Conservation (phyloP, 2,888 invertebrate species). For the Pyralis farinalis region DNA sequence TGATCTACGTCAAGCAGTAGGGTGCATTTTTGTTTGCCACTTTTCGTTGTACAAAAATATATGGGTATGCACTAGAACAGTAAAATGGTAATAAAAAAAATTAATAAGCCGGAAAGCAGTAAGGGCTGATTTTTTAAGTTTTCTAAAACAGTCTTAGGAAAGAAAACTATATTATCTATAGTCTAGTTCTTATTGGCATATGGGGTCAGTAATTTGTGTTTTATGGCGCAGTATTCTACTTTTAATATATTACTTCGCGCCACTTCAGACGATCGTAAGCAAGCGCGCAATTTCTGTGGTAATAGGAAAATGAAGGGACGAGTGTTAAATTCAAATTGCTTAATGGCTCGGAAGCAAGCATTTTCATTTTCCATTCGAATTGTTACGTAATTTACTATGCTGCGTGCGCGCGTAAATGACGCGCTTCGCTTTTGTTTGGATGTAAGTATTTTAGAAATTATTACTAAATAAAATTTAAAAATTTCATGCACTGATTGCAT, state of each 20-base stretch:
- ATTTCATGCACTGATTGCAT: no score
- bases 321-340: constrained; percentile 79
- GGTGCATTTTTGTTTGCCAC: no score
- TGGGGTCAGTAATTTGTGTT: no score
- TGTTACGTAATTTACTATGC: constrained; percentile 71
- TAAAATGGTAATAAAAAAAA: no score
- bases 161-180: no score
- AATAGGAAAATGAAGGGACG: constrained; percentile 77
- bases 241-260: constrained; percentile 14
- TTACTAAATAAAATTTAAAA: constrained; percentile 6
- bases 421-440: constrained; percentile 61
- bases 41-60: no score
- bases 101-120: no score
- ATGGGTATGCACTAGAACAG: no score
- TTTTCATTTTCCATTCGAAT: constrained; percentile 80
- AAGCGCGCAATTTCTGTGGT: constrained; percentile 63
- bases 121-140: no score
- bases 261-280: constrained; percentile 30
- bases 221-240: not conserved
- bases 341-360: constrained; percentile 75
- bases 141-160: no score
- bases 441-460: constrained; percentile 19
- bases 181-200: no score
- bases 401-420: constrained; percentile 62
- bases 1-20: no score